A percentile compares a stretch with the other conserved stretches of the same genome.
These are phyloP conservation scores for Dioctria linearis DNA, from an alignment of 2,888 invertebrate species.

Conservation along the genomic window DNA sequence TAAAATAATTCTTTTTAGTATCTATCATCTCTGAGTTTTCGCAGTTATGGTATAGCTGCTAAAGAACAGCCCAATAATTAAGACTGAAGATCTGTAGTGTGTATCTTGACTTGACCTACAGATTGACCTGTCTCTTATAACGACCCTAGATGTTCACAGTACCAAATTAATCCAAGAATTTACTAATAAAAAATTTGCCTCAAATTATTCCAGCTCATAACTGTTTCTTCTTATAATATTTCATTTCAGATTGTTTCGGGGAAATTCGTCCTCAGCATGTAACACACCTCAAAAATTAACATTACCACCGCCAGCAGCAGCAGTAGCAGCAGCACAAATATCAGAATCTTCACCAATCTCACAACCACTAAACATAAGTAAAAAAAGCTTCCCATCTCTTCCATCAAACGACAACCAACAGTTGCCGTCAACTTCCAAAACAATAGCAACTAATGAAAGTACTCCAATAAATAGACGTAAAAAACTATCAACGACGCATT, in stretches of 20 bases:
- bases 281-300: slow-evolving; percentile 58
- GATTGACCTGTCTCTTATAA: too few relatives aligned
- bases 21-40: too few relatives aligned
- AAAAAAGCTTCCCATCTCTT: slow-evolving; percentile 21
- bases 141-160: too few relatives aligned
- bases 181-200: too few relatives aligned
- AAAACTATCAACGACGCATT: slow-evolving; percentile 10
- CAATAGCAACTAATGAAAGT: slow-evolving; percentile 33
- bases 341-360: not conserved
- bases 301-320: not conserved
- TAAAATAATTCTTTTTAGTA: too few relatives aligned
- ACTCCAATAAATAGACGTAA: slow-evolving; percentile 8
- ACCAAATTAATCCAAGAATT: too few relatives aligned
- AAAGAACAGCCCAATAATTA: too few relatives aligned
- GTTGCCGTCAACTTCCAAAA: slow-evolving; percentile 36
- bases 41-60: too few relatives aligned
- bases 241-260: slow-evolving; percentile 58
- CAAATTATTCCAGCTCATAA: not conserved
- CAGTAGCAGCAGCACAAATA: not conserved
- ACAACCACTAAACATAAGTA: not conserved
- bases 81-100: too few relatives aligned
- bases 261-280: slow-evolving; percentile 59
- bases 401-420: not conserved
- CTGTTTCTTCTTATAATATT: slow-evolving; percentile 2
- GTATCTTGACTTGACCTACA: too few relatives aligned